These are phyloP conservation scores for Theocolax elegans DNA, from an alignment of 1,140 invertebrate genomes.

Conservation along the genomic window DNA sequence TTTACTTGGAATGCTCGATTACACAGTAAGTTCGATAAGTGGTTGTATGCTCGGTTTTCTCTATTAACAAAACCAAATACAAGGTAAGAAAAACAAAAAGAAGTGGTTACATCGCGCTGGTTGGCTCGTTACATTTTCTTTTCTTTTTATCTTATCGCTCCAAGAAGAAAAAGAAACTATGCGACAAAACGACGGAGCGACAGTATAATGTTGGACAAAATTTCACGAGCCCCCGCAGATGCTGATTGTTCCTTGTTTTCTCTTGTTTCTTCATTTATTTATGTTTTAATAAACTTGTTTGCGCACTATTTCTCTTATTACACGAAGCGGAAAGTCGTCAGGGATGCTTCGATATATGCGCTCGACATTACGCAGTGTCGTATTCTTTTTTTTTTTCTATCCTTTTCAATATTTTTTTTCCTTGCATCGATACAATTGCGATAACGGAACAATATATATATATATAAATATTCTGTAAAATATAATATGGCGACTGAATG, in stretches of 20 bases:
- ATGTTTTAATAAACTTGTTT: too few relatives aligned
- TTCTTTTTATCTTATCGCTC: too few relatives aligned
- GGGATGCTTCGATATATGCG: conserved; percentile 1
- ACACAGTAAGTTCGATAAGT: conserved; percentile 43
- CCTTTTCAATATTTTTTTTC: too few relatives aligned
- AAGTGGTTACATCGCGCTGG: not conserved
- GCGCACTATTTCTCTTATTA: too few relatives aligned
- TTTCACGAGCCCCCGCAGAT: too few relatives aligned
- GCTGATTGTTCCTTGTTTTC: conserved; percentile 1
- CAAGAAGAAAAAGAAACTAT: too few relatives aligned
- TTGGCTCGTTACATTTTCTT: not conserved
- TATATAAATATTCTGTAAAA: conserved; percentile 61
- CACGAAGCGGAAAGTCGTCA: conserved; percentile 8
- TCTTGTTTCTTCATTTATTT: too few relatives aligned
- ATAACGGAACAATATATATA: conserved; percentile 60
- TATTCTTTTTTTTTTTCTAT: not conserved
- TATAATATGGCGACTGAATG: conserved; percentile 55
- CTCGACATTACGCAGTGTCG: too few relatives aligned
- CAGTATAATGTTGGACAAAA: too few relatives aligned
- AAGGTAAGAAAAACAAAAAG: not conserved
- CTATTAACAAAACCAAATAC: too few relatives aligned
- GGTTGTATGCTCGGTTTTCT: conserved; percentile 36
- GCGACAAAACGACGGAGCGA: too few relatives aligned
- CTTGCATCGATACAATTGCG: conserved; percentile 48
- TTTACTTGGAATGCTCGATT: conserved; percentile 52